These are phyloP conservation scores for Delphinapterus leucas DNA, from an alignment of 2,113 vertebrate genomes.

Conservation along the genomic window DNA sequence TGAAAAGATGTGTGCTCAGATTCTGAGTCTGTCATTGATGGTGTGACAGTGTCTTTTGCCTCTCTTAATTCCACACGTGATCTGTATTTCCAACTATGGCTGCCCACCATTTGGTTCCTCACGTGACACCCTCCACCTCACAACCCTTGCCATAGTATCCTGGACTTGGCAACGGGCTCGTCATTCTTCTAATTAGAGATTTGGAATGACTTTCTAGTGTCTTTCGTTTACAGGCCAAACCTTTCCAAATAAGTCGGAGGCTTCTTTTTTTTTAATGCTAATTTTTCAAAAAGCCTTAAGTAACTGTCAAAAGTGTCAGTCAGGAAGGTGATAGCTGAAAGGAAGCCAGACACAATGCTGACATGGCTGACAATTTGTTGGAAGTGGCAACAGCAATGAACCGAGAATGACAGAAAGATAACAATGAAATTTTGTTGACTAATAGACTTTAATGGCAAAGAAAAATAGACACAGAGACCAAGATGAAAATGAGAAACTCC, in stretches of 20 bases:
- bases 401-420: not conserved
- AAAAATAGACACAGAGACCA: not conserved
- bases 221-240: not conserved
- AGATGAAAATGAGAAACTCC: not conserved
- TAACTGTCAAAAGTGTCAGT: not conserved
- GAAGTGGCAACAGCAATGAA: not conserved
- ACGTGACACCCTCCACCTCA: no score
- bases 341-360: not conserved
- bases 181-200: not conserved
- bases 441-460: not conserved
- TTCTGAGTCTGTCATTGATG: not conserved
- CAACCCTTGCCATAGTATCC: fast-evolving
- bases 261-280: not conserved
- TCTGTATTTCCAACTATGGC: no score
- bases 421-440: not conserved
- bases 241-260: not conserved
- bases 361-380: not conserved
- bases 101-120: fast-evolving
- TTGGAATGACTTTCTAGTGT: not conserved
- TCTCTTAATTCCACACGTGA: not conserved
- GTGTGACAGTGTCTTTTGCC: not conserved
- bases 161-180: not conserved
- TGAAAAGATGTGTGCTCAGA: not conserved
- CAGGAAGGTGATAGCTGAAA: not conserved
- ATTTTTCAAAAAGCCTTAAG: not conserved